Conservation (phyloP, 2,888 invertebrate species). For the Aphodius sticticus region DNA sequence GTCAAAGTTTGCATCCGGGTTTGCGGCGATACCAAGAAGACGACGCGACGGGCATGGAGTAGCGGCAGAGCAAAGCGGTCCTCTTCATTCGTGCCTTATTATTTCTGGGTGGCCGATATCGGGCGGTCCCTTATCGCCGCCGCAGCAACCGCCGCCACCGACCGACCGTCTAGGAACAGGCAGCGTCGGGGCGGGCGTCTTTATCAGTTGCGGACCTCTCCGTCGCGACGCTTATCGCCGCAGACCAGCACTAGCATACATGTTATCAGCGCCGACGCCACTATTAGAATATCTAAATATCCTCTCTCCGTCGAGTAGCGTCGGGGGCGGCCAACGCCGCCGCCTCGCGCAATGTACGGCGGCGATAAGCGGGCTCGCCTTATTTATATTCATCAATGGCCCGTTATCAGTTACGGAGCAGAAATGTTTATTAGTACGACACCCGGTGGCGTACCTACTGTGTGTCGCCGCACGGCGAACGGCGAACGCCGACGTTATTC, state of each 20-base stretch:
- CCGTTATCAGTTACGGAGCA: slow-evolving; percentile 60
- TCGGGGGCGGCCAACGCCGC: slow-evolving; percentile 36
- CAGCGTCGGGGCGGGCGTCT: slow-evolving; percentile 58
- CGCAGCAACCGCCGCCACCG: slow-evolving; percentile 56
- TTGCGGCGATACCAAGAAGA: neutral
- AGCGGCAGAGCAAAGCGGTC: slow-evolving; percentile 14
- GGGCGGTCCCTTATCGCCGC: slow-evolving; percentile 37
- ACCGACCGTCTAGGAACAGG: slow-evolving; percentile 48
- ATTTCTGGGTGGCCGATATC: slow-evolving; percentile 50
- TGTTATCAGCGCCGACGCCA: slow-evolving; percentile 60
- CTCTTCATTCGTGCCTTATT: slow-evolving; percentile 48
- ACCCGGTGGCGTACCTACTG: slow-evolving; percentile 33
- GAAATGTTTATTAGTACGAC: slow-evolving; percentile 56
- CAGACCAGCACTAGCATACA: slow-evolving; percentile 59
- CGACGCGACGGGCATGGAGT: neutral
- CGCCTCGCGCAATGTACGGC: slow-evolving; percentile 52
- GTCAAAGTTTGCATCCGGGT: slow-evolving; percentile 13
- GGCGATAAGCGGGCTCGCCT: slow-evolving; percentile 58
- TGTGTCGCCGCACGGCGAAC: neutral
- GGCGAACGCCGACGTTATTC: neutral
- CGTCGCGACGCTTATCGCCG: slow-evolving; percentile 58
- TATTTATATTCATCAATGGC: slow-evolving; percentile 62
- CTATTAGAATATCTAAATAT: slow-evolving; percentile 63
- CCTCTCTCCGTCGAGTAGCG: slow-evolving; percentile 48
- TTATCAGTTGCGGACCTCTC: slow-evolving; percentile 59